A percentile compares a stretch with the other conserved stretches of the same genome.
phyloP scores from a whole-genome alignment of 2,113 vertebrate genomes.

The Brachirus orientalis region DNA sequence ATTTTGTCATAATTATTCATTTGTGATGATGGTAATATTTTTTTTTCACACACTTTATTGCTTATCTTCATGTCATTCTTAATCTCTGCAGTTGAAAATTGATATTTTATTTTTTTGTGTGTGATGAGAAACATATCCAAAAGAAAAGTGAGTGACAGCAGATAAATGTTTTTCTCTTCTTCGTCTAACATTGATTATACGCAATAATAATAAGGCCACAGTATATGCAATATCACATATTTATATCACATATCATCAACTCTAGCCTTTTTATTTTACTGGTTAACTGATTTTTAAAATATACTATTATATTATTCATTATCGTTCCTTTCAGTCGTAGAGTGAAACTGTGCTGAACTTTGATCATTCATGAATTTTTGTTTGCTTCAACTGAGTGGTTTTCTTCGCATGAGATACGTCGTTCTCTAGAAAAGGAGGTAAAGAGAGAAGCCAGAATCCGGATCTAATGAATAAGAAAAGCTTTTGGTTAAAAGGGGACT shows the following conservation, averaged over 20 bases:
- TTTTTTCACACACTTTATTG: background rate
- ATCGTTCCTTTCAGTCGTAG: background rate
- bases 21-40: slow-evolving; percentile 8
- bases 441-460: slow-evolving; percentile 74
- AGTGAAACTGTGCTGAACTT: slow-evolving; percentile 34
- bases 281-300: background rate
- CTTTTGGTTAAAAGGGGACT: slow-evolving; percentile 79
- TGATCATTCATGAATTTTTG: slow-evolving; percentile 23
- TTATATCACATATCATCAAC: background rate
- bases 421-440: slow-evolving; percentile 60
- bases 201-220: too few relatives aligned
- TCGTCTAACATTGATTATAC: too few relatives aligned
- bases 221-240: too few relatives aligned
- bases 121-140: slow-evolving; percentile 10
- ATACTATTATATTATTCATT: background rate
- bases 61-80: background rate
- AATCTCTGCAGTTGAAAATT: background rate
- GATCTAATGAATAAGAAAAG: slow-evolving; percentile 84
- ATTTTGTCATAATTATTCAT: background rate
- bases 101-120: slow-evolving; percentile 1
- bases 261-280: background rate
- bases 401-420: slow-evolving; percentile 68
- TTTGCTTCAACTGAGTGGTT: slow-evolving; percentile 58
- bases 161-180: too few relatives aligned
- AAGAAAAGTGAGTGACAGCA: background rate